Percentiles rank a stretch among this genome's conserved stretches.
Conservation (phyloP, 2,888 invertebrate species). For the Metellina segmentata region DNA sequence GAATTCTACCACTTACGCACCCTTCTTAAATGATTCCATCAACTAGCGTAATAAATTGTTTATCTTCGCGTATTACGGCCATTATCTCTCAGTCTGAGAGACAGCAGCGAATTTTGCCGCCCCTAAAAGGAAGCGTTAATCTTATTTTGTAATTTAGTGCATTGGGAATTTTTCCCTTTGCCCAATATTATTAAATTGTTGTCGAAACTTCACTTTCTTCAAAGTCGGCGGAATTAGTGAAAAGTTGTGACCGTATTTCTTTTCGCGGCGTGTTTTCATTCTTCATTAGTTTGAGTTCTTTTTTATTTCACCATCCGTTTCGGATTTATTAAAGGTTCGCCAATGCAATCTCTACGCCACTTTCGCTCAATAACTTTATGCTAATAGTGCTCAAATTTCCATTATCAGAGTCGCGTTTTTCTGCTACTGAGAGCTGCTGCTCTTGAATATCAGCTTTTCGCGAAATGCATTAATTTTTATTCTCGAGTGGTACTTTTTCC, state of each 20-base stretch:
- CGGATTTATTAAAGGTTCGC: slow-evolving; percentile 13
- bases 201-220: slow-evolving; percentile 49
- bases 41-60: slow-evolving; percentile 41
- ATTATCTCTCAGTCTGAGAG: slow-evolving; percentile 9
- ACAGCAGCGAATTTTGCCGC: neutral
- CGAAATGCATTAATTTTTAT: neutral
- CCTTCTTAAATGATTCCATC: slow-evolving; percentile 23
- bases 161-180: slow-evolving; percentile 26
- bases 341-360: neutral
- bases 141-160: slow-evolving; percentile 42
- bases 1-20: neutral
- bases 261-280: slow-evolving; percentile 37
- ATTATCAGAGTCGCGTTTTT: slow-evolving; percentile 3
- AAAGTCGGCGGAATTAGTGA: slow-evolving; percentile 23
- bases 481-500: neutral
- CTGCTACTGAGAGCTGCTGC: slow-evolving; percentile 10
- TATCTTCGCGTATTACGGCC: slow-evolving; percentile 33
- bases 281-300: slow-evolving; percentile 8
- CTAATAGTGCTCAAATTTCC: slow-evolving; percentile 9
- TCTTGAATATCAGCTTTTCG: neutral
- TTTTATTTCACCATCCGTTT: slow-evolving; percentile 10
- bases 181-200: slow-evolving; percentile 38
- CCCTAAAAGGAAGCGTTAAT: slow-evolving; percentile 26
- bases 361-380: slow-evolving; percentile 20
- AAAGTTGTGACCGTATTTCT: slow-evolving; percentile 27